Evolutionary conservation across 1,140 invertebrate genomes (phyloP).

Genomic region (Sitobion miscanthi): DNA sequence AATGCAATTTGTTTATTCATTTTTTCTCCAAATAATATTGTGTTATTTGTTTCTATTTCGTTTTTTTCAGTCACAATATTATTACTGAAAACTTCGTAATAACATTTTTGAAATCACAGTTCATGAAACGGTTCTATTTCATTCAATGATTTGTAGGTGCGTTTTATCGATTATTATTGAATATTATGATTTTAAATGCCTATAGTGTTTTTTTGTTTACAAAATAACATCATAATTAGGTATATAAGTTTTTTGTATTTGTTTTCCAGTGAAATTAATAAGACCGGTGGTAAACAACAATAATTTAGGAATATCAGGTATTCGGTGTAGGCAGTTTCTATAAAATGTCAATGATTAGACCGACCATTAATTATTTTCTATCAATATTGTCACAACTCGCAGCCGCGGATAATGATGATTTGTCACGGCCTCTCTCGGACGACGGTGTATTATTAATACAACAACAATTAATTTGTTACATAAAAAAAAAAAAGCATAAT

Average conservation of each 20-base stretch:
- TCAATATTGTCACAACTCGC: background rate
- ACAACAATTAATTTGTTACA: background rate
- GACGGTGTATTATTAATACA: background rate
- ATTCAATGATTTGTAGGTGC: background rate
- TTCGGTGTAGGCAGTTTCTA: background rate
- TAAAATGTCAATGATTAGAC: background rate
- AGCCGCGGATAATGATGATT: background rate
- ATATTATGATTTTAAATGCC: background rate
- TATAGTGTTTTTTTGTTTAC: background rate
- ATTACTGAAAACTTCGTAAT: background rate
- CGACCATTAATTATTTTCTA: background rate
- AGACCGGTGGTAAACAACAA: background rate
- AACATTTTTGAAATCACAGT: background rate
- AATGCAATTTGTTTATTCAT: background rate
- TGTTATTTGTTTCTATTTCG: background rate
- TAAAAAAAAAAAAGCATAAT: background rate
- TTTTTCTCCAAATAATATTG: background rate
- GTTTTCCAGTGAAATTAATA: background rate
- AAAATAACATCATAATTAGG: background rate
- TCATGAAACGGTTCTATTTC: background rate
- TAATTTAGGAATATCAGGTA: background rate
- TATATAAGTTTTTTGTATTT: background rate
- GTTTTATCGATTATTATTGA: background rate
- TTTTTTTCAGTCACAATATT: background rate
- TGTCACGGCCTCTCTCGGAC: background rate